These are phyloP conservation scores for Ictalurus punctatus DNA, from an alignment of 2,113 vertebrate species.

Conservation along the genomic window DNA sequence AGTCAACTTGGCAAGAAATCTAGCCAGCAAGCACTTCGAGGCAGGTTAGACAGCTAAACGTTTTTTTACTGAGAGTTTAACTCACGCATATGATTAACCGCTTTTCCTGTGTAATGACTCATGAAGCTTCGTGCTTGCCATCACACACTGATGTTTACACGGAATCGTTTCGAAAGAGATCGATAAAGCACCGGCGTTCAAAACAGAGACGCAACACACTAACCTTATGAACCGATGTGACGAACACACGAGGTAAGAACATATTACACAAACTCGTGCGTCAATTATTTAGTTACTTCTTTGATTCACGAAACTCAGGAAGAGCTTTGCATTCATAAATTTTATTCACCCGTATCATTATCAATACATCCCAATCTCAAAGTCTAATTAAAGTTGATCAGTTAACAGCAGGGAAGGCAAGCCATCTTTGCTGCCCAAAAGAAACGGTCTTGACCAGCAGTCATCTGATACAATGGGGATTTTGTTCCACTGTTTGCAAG, in stretches of 20 bases:
- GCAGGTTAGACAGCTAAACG: neutral
- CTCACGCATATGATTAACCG: neutral
- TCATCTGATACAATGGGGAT: neutral
- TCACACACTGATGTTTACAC: neutral
- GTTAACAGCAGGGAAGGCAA: neutral
- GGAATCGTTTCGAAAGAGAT: neutral
- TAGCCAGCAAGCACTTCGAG: neutral
- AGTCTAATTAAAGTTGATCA: neutral
- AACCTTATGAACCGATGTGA: neutral
- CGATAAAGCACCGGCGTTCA: neutral
- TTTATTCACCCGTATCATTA: neutral
- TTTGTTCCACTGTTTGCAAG: conserved; percentile 15
- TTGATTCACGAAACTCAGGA: too few relatives aligned
- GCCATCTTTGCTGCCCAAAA: neutral
- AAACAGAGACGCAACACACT: neutral
- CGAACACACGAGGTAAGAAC: neutral
- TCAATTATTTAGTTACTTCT: too few relatives aligned
- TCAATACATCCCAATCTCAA: neutral
- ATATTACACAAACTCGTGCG: too few relatives aligned
- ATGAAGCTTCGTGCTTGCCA: neutral
- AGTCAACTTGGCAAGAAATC: neutral
- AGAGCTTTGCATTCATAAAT: too few relatives aligned
- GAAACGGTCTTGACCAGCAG: neutral
- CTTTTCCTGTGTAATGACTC: neutral
- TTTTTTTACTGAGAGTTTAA: neutral